Evolutionary conservation across 2,888 invertebrate species (phyloP), one percentile per base, ranked within the genome.

Genomic region (Cheilosia pagana): DNA sequence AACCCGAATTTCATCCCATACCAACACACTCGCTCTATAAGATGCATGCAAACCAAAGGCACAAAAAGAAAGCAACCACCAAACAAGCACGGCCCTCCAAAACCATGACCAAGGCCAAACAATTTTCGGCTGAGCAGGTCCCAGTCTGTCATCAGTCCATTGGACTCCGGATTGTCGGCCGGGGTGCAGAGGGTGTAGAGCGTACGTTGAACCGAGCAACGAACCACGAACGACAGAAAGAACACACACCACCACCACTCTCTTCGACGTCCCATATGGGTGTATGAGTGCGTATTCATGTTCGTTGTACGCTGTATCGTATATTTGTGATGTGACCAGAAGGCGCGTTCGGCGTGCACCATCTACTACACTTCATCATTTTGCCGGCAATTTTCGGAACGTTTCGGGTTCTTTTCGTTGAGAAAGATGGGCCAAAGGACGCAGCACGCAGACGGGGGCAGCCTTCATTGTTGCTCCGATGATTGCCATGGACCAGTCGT

Each of bases 101-200:
- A 86, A 87, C 87, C 88, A 87, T 88, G 88, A 88, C 88, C 88
- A 88, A 89, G 88, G 88, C 88, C 88, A 89, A 89, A 81, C 87
- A 87, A 88, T 88, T 89, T 89, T 87, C 72, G 88, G 88, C 87
- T 89, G 88, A 85, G 88, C 88, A 87, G 88, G 87, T 87, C 86
- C 87, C 62, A 48, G 78, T 63, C 78, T 65, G 71, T 65, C 71
- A 78, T 71, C 52, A 25, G 1, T 50, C 57, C 41, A 48, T 3
- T 12, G 41, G 8, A 28, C 28, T 28, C 28, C 28, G 28, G 23
- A 21, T 21, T 14, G 16, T 16, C 25, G 62, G n/a, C 16, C 70
- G 77, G 55, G 55, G 16, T 23, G 43, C 50, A 25, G 63, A 62
- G 78, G 63, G 28, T 63, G 78, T 25, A 21, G 8, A 21, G 71